These are phyloP conservation scores for Trachelus stipa DNA, from an alignment of 2,888 invertebrate genomes.

Conservation along the genomic window DNA sequence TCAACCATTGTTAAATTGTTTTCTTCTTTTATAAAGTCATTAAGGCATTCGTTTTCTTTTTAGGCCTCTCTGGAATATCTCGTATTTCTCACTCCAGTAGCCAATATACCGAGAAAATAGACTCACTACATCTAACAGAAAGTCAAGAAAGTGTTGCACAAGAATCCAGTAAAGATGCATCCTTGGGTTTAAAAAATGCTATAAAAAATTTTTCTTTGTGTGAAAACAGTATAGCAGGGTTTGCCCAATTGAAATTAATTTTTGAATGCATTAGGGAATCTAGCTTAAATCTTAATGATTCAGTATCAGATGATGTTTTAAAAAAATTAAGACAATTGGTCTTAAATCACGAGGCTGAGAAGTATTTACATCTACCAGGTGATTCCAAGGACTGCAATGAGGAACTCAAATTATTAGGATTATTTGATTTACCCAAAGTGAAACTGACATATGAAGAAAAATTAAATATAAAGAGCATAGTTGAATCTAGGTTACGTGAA, in stretches of 20 bases:
- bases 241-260: conserved; percentile 45
- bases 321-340: conserved; percentile 49
- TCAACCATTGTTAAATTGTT: too few relatives aligned
- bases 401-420: conserved; percentile 48
- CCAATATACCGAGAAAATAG: conserved; percentile 33
- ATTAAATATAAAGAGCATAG: conserved; percentile 46
- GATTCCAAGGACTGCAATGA: conserved; percentile 37
- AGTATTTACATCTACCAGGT: conserved; percentile 48
- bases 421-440: conserved; percentile 47
- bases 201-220: conserved; percentile 36
- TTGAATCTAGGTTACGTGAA: conserved; percentile 52
- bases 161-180: conserved; percentile 27
- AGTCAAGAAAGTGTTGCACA: conserved; percentile 28
- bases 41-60: conserved; percentile 19
- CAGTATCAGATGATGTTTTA: conserved; percentile 29
- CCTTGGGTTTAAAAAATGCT: conserved; percentile 26
- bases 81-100: conserved; percentile 47
- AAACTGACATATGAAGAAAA: conserved; percentile 60
- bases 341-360: conserved; percentile 41
- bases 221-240: conserved; percentile 46
- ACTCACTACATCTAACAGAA: conserved; percentile 36
- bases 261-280: conserved; percentile 46
- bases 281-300: conserved; percentile 25
- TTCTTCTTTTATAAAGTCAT: too few relatives aligned
- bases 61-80: conserved; percentile 53